A percentile compares a stretch with the other conserved stretches of the same genome.
phyloP scores from a whole-genome alignment of 1,140 invertebrate genomes.

The Notospermus geniculatus region DNA sequence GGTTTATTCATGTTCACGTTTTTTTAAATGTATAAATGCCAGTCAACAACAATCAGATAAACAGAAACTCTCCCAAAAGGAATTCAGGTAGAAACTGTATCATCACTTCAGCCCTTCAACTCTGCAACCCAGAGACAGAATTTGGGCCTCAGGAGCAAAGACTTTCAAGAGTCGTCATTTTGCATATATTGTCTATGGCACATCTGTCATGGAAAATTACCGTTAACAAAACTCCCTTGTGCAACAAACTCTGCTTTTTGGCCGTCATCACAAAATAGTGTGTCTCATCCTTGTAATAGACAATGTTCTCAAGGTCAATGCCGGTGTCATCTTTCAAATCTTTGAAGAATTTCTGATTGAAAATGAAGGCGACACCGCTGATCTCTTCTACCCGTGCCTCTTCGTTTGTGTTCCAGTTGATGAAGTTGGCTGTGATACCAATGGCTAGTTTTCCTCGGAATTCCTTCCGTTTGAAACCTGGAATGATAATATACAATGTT shows the following conservation, averaged over 20 bases:
- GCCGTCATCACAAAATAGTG: conserved; percentile 99
- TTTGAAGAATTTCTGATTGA: conserved; percentile 89
- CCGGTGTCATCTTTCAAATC: conserved; percentile 84
- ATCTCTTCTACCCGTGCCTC: conserved; percentile 95
- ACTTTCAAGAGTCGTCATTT: no score
- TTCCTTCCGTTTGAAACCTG: conserved; percentile 88
- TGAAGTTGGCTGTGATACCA: conserved; percentile 98
- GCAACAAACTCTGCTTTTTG: conserved; percentile 90
- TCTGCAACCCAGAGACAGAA: no score
- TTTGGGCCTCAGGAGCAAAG: no score
- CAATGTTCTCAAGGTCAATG: conserved; percentile 97
- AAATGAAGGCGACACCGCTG: conserved; percentile 95
- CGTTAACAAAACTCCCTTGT: conserved; percentile 84
- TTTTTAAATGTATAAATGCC: no score
- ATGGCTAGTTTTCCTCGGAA: conserved; percentile 97
- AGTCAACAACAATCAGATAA: no score
- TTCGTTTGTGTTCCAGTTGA: conserved; percentile 87
- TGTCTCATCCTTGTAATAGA: conserved; percentile 96
- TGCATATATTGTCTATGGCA: no score
- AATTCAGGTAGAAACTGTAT: no score
- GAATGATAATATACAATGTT: no score
- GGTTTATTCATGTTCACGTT: no score
- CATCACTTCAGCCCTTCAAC: no score
- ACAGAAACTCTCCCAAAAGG: no score
- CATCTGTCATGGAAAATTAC: conserved; percentile 49